Conservation (phyloP, 1,140 invertebrate species). For the Scylla paramamosain region DNA sequence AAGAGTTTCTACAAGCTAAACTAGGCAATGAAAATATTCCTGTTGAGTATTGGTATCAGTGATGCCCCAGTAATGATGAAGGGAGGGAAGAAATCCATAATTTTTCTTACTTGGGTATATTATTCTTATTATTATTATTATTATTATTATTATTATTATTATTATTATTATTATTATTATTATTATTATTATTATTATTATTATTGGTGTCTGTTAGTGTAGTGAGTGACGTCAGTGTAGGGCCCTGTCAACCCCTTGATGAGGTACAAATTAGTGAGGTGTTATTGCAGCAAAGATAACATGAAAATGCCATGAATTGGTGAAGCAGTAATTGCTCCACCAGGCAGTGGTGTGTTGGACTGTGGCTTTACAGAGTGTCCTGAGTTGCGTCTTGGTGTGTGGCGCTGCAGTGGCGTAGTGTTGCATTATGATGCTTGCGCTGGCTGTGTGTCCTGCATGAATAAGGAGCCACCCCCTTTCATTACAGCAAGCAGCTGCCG, state of each 20-base stretch:
- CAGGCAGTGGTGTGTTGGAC: slow-evolving; percentile 35
- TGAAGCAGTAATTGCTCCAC: neutral
- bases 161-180: no score
- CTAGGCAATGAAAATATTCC: no score
- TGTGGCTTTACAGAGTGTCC: slow-evolving; percentile 48
- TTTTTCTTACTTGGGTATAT: no score
- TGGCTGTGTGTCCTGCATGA: slow-evolving; percentile 74
- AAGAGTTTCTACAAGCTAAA: no score
- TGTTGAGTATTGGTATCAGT: no score
- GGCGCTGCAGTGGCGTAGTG: slow-evolving; percentile 64
- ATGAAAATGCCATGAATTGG: neutral
- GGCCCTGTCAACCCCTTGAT: neutral
- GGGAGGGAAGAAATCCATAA: no score
- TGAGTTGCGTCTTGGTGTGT: slow-evolving; percentile 65
- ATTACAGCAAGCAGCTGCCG: slow-evolving; percentile 77
- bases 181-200: no score
- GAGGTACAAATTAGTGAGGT: slow-evolving; percentile 22
- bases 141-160: no score
- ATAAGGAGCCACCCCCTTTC: slow-evolving; percentile 77
- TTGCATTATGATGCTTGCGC: slow-evolving; percentile 74
- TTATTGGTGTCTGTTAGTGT: no score
- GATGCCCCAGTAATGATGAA: no score
- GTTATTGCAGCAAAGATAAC: neutral
- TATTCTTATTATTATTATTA: no score
- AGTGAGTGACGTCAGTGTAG: neutral